Base-by-base conservation (phyloP, 1,140 invertebrate species). In the Andrena cerasifolii region DNA sequence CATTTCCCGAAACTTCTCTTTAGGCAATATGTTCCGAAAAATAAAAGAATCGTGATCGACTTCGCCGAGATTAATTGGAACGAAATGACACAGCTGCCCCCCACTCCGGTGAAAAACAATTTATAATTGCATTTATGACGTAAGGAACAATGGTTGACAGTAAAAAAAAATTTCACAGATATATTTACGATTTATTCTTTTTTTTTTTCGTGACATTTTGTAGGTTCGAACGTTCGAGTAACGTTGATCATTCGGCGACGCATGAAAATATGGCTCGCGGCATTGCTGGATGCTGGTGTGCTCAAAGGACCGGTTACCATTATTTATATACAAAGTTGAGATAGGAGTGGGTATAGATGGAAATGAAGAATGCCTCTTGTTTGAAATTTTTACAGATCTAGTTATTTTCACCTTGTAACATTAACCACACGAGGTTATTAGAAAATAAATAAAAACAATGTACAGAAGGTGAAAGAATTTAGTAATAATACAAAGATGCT, bases 11-110 rank as follows among this genome's bases (percentile, higher is more conserved):
- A 18, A 31, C 73, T 68, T 73, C 84, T 73, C 93, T 94, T 65
- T 90, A 96, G 95, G 84, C 95, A 96, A 93, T 96, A 94, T 86
- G 91, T 89, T 86, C 95, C 96, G 79, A 94, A 93, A 80, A 89
- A 92, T 72, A 85, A 93, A 18, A 91, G 94, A 91, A 94, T 97
- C 83, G 92, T 94, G 24, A 96, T 97, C 79, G 94, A 96, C 83
- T 97, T 97, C 88, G 88, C 80, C 84, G 91, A 94, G 84, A 94
- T 95, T 61, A 90, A 95, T 82, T 93, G 91, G 92, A 93, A 93
- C 86, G 75, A 92, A 54, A 92, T 93, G 89, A 91, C 83, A 75
- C 93, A 94, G 85, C 59, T 92, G 62, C 90, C 92, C 56, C 65
- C 82, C 62, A 91, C 90, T 28, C 91, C 93, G 53, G 31, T 58